These are phyloP conservation scores for Spondyliosoma cantharus DNA, from an alignment of 2,797 vertebrate species.

Conservation along the genomic window DNA sequence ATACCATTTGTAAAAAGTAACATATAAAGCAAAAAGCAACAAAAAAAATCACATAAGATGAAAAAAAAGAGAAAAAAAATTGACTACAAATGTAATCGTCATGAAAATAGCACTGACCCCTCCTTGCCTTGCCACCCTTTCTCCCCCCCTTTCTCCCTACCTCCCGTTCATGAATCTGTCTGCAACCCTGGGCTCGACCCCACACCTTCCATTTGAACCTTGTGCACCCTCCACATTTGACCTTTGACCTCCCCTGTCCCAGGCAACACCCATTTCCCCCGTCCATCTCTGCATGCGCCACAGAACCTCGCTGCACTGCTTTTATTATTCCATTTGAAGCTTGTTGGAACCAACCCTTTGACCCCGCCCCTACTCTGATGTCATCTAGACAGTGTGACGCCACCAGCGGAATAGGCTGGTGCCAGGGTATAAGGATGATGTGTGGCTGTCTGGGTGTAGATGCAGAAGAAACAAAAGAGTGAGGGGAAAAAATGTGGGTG, in stretches of 20 bases:
- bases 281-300: constrained; percentile 86
- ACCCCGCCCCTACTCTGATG: constrained; percentile 77
- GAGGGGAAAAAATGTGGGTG: constrained; percentile 1
- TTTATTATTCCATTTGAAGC: constrained; percentile 82
- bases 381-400: constrained; percentile 82
- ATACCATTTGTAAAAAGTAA: constrained; percentile 83
- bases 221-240: constrained; percentile 36
- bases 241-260: constrained; percentile 51
- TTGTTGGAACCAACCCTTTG: constrained; percentile 78
- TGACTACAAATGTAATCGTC: constrained; percentile 66
- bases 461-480: constrained; percentile 11
- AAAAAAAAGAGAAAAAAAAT: constrained; percentile 58
- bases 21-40: constrained; percentile 69
- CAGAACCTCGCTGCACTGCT: constrained; percentile 86
- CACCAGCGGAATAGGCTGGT: constrained; percentile 60
- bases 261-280: constrained; percentile 29
- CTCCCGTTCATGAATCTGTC: constrained; percentile 80
- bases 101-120: constrained; percentile 73
- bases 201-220: constrained; percentile 59
- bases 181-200: constrained; percentile 88
- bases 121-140: constrained; percentile 78
- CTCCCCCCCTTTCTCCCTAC: constrained; percentile 40
- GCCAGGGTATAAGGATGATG: constrained; percentile 30
- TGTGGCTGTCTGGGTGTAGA: constrained; percentile 33
- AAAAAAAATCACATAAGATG: constrained; percentile 68